These are phyloP conservation scores for Zaprionus lachaisei DNA, from an alignment of 1,140 invertebrate genomes.

Conservation along the genomic window DNA sequence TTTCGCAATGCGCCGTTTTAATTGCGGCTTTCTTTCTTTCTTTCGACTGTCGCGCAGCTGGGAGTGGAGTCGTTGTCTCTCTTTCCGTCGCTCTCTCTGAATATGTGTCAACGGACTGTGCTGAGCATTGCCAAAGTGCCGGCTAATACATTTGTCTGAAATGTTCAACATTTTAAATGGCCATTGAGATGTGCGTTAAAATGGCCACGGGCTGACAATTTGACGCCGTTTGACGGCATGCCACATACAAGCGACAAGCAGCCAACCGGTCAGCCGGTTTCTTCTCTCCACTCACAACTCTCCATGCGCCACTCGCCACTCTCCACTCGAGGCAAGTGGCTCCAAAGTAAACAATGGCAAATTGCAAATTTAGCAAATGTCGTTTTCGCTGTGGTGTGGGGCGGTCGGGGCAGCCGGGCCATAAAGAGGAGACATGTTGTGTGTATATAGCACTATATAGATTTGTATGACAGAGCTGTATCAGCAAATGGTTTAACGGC, in stretches of 20 bases:
- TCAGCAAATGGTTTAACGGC: slow-evolving; percentile 76
- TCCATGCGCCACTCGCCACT: neutral
- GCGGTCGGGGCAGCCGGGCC: neutral
- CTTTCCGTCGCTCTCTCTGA: neutral
- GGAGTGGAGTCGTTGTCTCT: neutral
- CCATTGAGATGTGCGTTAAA: slow-evolving; percentile 57
- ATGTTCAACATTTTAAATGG: slow-evolving; percentile 54
- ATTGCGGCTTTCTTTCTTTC: slow-evolving; percentile 76
- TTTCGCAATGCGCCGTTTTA: slow-evolving; percentile 60
- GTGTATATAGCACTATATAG: slow-evolving; percentile 14
- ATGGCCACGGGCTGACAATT: slow-evolving; percentile 63
- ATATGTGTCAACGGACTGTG: slow-evolving; percentile 53
- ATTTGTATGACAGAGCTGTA: slow-evolving; percentile 31
- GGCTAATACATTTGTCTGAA: slow-evolving; percentile 63
- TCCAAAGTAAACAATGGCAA: slow-evolving; percentile 67
- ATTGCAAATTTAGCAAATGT: slow-evolving; percentile 62
- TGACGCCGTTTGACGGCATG: slow-evolving; percentile 51
- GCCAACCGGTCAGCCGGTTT: slow-evolving; percentile 53
- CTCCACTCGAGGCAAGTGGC: slow-evolving; percentile 35
- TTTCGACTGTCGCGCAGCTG: slow-evolving; percentile 35
- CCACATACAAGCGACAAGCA: slow-evolving; percentile 6
- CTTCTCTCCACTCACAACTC: slow-evolving; percentile 2
- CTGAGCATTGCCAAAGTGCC: slow-evolving; percentile 43
- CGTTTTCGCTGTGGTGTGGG: slow-evolving; percentile 2
- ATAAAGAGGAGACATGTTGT: slow-evolving; percentile 32